Percentiles rank a stretch among this genome's conserved stretches.
Evolutionary conservation across 2,888 invertebrate species (phyloP).

Genomic region (Tetropium fuscum): DNA sequence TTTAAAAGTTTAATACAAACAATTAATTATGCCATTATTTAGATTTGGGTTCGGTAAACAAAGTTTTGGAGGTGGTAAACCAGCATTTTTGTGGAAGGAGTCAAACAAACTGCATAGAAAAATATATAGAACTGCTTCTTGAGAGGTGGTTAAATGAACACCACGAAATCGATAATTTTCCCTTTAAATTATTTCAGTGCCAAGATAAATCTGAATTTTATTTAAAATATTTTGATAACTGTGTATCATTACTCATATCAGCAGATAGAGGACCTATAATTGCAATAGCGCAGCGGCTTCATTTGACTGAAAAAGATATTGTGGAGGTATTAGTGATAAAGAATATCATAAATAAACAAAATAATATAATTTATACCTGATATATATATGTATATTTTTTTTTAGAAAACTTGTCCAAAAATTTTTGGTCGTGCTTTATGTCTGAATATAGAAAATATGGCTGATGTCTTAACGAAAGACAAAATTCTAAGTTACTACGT

Average conservation of each 20-base stretch:
- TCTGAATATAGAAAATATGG: slow-evolving; percentile 49
- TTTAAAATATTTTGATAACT: slow-evolving; percentile 59
- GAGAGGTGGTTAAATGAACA: slow-evolving; percentile 58
- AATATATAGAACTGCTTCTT: slow-evolving; percentile 67
- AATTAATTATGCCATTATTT: slow-evolving; percentile 19
- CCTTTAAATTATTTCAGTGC: slow-evolving; percentile 60
- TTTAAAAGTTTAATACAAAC: neutral
- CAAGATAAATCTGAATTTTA: slow-evolving; percentile 63
- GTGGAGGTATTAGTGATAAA: slow-evolving; percentile 39
- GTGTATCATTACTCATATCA: slow-evolving; percentile 64
- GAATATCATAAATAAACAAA: slow-evolving; percentile 41
- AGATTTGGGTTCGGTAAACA: slow-evolving; percentile 56
- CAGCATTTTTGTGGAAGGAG: slow-evolving; percentile 49
- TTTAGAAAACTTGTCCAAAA: slow-evolving; percentile 48
- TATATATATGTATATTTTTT: slow-evolving; percentile 35
- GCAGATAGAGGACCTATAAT: slow-evolving; percentile 52
- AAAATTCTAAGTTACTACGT: slow-evolving; percentile 53
- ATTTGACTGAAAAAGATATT: slow-evolving; percentile 38
- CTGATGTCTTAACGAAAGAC: slow-evolving; percentile 50
- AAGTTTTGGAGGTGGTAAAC: slow-evolving; percentile 50
- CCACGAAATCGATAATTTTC: slow-evolving; percentile 58
- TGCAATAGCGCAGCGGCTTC: slow-evolving; percentile 36
- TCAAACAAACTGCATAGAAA: slow-evolving; percentile 64
- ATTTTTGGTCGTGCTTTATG: slow-evolving; percentile 49
- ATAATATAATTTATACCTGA: slow-evolving; percentile 11